Base-by-base conservation (phyloP, 2,797 vertebrate genomes). In the Valencia hispanica region DNA sequence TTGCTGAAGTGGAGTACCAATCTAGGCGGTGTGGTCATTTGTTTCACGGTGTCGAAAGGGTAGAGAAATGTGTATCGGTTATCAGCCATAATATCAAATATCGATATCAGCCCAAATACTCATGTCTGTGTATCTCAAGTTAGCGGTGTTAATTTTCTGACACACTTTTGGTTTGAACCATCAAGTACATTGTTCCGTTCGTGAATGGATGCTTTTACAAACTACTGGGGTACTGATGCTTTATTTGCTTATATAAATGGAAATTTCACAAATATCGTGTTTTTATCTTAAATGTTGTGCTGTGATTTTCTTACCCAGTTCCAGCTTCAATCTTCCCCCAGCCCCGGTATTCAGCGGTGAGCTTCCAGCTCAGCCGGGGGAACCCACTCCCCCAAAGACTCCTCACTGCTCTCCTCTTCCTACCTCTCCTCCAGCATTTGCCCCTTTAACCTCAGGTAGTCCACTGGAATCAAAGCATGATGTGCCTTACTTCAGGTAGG, bases 401-500 rank as follows among this genome's bases (percentile, higher is more conserved):
- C 83, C 81, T 14, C 22, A 0, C 12, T 11, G 1, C 63, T 85
- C 86, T 55, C 74, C 85, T 55, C 57, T 73, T 50, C 63, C 0
- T 25, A 25, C 43, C 25, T 48, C 74, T 51, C 71, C 74, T 51
- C 71, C 66, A 1, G 17, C 72, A 6, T 32, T 12, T 10, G 68
- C 43, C 18, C 72, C 80, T 59, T 25, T 7, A 0, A 30, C 79
- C 72, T 78, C 85, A 36, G 51, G 17, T 63, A 82, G 78, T 72
- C 78, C 84, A 3, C 59, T 82, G 70, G 94, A 95, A 72, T 72
- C 90, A 0, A 89, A 92, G 50, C 94, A 94, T 7, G 87, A 95
- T 0, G 94, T 96, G 5, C 79, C 88, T 3, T 95, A 96, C 85
- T 96, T 96, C 83, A 95, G 95, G 95, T 96, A 43, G 55, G n/a